Evolutionary conservation across 2,888 invertebrate genomes (phyloP).

Genomic region (Orgyia antiqua): DNA sequence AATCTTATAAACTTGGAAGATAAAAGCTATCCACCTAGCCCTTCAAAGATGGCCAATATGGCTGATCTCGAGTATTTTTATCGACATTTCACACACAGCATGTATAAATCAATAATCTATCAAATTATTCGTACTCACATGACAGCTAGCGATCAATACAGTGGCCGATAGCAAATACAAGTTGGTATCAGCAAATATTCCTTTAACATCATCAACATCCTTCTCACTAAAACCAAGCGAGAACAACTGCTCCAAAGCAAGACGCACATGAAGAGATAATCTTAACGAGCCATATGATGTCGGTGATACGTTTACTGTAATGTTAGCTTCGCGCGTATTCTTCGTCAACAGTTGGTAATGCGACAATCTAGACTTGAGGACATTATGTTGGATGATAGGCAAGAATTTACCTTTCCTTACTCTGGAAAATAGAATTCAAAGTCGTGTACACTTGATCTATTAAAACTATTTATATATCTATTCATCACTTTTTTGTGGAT

Average conservation of each 20-base stretch:
- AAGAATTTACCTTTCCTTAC: conserved; percentile 83
- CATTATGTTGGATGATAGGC: conserved; percentile 90
- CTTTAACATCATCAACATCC: conserved; percentile 97
- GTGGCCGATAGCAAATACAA: conserved; percentile 93
- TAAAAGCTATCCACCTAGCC: too few relatives aligned
- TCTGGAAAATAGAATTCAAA: conserved; percentile 49
- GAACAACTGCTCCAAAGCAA: conserved; percentile 83
- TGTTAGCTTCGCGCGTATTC: conserved; percentile 78
- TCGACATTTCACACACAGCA: too few relatives aligned
- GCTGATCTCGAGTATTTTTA: too few relatives aligned
- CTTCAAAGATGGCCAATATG: too few relatives aligned
- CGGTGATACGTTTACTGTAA: conserved; percentile 85
- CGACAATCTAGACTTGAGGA: conserved; percentile 86
- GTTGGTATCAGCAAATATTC: conserved; percentile 97
- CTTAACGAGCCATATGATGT: conserved; percentile 88
- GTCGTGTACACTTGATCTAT: background rate
- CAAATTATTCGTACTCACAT: too few relatives aligned
- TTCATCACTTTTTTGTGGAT: too few relatives aligned
- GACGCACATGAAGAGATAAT: conserved; percentile 86
- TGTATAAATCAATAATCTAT: too few relatives aligned
- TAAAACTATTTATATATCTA: too few relatives aligned
- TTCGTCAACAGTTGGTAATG: conserved; percentile 84
- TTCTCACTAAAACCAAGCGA: conserved; percentile 93
- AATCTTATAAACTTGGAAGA: too few relatives aligned
- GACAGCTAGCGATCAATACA: conserved; percentile 92